Conservation (phyloP, 2,888 invertebrate species). For the Odiellus spinosus region DNA sequence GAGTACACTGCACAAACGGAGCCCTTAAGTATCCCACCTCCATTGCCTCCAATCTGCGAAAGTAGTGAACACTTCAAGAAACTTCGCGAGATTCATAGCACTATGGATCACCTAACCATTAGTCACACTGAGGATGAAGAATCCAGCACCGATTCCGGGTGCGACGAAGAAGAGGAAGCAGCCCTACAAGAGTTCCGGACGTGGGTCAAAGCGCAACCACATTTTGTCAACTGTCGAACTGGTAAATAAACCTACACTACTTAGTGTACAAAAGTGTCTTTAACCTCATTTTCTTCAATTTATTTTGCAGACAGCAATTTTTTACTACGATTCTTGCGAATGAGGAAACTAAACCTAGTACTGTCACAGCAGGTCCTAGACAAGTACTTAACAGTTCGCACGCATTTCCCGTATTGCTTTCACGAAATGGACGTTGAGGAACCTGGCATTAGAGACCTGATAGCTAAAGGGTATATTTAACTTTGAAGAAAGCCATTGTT, state of each 20-base stretch:
- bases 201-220: slow-evolving; percentile 18
- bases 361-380: slow-evolving; percentile 63
- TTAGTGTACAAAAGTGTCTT: too few relatives aligned
- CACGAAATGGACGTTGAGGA: slow-evolving; percentile 53
- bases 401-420: slow-evolving; percentile 59
- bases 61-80: too few relatives aligned
- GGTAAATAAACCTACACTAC: slow-evolving; percentile 9
- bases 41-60: too few relatives aligned
- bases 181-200: slow-evolving; percentile 11
- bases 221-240: slow-evolving; percentile 17
- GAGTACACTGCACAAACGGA: too few relatives aligned
- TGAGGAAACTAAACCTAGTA: slow-evolving; percentile 59
- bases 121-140: too few relatives aligned
- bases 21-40: too few relatives aligned
- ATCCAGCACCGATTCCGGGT: too few relatives aligned
- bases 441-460: slow-evolving; percentile 50
- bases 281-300: too few relatives aligned
- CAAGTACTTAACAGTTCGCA: slow-evolving; percentile 56
- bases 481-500: too few relatives aligned
- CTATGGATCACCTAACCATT: too few relatives aligned
- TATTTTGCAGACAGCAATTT: slow-evolving; percentile 26
- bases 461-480: slow-evolving; percentile 45
- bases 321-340: slow-evolving; percentile 56
- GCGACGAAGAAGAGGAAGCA: too few relatives aligned
- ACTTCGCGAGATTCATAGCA: too few relatives aligned